These are phyloP conservation scores for Manis javanica DNA, from an alignment of 2,797 vertebrate species.

Conservation along the genomic window DNA sequence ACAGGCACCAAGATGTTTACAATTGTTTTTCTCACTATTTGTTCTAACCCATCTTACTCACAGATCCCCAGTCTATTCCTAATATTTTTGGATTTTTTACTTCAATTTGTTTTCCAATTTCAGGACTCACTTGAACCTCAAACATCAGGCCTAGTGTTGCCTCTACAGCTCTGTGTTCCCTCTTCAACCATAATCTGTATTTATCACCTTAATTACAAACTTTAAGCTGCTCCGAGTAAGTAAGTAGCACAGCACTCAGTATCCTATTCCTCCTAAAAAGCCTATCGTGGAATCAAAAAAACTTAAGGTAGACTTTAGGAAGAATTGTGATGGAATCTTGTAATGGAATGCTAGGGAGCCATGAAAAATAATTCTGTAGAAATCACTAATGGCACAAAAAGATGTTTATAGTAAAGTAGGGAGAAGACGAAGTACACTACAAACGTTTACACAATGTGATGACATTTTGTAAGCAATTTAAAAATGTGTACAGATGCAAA, in stretches of 20 bases:
- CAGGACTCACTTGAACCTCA: slow-evolving; percentile 9
- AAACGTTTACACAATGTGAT: not conserved
- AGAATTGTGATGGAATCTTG: not conserved
- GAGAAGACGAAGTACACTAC: not conserved
- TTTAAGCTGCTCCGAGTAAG: not conserved
- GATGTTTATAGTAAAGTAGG: not conserved
- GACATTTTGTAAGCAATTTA: not conserved
- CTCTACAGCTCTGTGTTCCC: not conserved
- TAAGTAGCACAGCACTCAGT: not conserved
- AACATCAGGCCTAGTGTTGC: not conserved
- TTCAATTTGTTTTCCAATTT: not conserved
- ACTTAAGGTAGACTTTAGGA: not conserved
- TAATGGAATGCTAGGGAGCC: not conserved
- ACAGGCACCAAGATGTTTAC: not conserved
- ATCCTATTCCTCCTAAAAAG: slow-evolving; percentile 34
- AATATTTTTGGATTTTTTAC: not conserved
- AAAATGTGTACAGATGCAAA: not conserved
- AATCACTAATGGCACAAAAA: not conserved
- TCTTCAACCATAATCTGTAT: not conserved
- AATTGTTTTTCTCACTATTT: not conserved
- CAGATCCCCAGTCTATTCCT: not conserved
- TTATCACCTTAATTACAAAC: not conserved
- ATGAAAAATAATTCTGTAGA: not conserved
- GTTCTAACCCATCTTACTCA: not conserved
- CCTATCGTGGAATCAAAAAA: slow-evolving; percentile 25